Evolutionary conservation across 2,888 invertebrate species (phyloP), one percentile per base, ranked within the genome.

Genomic region (Dryobota labecula): DNA sequence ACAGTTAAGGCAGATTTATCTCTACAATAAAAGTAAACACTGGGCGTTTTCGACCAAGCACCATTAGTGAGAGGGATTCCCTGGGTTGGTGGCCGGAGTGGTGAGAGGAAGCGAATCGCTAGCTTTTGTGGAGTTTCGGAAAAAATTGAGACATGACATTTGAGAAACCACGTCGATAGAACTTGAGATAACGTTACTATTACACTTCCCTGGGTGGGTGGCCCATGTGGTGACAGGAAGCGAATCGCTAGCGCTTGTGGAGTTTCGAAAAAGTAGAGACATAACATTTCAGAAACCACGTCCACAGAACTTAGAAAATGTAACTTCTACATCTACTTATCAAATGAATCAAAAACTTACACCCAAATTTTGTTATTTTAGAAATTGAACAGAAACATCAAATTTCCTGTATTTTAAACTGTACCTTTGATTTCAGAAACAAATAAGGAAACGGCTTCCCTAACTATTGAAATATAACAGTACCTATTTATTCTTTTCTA

Each of bases 21-120:
- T 94, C 91, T 91, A 94, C 95, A 94, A 94, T 95, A 95, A 95
- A 95, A 95, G 93, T 94, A 95, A 95, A 95, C 94, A 94, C 89
- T 90, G 90, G 88, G 88, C 82, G 89, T 90, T 91, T 90, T 90
- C 90, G 86, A 91, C 92, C 90, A 88, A 90, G 89, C 85, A 86
- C 94, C 94, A 94, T 95, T 95, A 94, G 94, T 88, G 90, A 89
- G 92, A 91, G 91, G 92, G 92, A 91, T 90, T 92, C 91, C 90
- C 90, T 88, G 69, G 77, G 70, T 66, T 58, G 30, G 36, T 66
- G 80, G 79, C 11, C 8, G 47, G 77, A 88, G 82, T 5, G 13
- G 69, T 27, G 57, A 77, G 80, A 60, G 56, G 66, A 18, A 18
- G 76, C 67, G 71, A 61, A 0, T 51, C 58, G 58, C 70, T 74